Conservation (phyloP, 2,888 invertebrate genomes). For the Epinotia bilunana region DNA sequence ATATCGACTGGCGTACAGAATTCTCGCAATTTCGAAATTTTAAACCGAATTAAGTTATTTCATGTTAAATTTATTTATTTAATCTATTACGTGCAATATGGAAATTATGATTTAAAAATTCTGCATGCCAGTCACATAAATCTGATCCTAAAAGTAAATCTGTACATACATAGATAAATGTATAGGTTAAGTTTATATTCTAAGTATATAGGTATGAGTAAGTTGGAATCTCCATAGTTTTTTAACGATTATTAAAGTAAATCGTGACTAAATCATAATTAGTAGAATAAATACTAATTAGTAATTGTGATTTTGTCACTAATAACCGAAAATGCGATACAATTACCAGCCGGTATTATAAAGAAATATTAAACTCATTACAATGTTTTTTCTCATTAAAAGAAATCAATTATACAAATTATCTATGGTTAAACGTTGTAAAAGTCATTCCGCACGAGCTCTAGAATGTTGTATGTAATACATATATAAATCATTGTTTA, state of each 20-base stretch:
- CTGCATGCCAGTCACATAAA: constrained; percentile 59
- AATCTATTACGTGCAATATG: constrained; percentile 55
- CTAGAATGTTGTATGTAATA: constrained; percentile 29
- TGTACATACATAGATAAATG: constrained; percentile 51
- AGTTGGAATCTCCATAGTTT: constrained; percentile 45
- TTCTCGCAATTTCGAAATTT: constrained; percentile 47
- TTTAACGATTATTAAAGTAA: constrained; percentile 45
- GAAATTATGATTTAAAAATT: constrained; percentile 43
- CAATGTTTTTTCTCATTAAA: constrained; percentile 10
- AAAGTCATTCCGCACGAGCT: constrained; percentile 15
- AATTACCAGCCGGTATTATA: constrained; percentile 38
- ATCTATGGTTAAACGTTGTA: constrained; percentile 3
- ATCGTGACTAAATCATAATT: constrained; percentile 48
- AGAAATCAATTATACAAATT: constrained; percentile 7
- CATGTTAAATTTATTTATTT: constrained; percentile 45
- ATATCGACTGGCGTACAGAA: constrained; percentile 56
- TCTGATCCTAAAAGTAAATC: constrained; percentile 45
- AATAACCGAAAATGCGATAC: constrained; percentile 30
- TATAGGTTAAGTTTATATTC: constrained; percentile 46
- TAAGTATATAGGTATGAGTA: constrained; percentile 38
- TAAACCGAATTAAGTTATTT: constrained; percentile 41
- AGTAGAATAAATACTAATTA: constrained; percentile 49
- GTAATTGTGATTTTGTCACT: constrained; percentile 28
- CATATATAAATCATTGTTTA: constrained; percentile 14
- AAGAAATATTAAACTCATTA: constrained; percentile 1